Evolutionary conservation across 1,140 invertebrate genomes (phyloP).

Genomic region (Cardiocondyla obscurior): DNA sequence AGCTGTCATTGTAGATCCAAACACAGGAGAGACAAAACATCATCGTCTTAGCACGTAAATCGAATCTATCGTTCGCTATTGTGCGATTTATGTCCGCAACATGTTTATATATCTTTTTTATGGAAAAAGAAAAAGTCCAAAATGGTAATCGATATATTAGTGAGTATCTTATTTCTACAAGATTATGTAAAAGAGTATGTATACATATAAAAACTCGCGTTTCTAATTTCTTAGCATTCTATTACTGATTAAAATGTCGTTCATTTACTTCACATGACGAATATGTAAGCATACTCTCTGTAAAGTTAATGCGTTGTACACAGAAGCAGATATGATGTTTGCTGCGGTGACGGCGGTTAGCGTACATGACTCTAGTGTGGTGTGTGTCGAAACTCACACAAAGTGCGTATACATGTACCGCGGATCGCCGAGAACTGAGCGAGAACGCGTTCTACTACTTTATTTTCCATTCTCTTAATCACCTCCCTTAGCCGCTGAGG

Average conservation of each 20-base stretch:
- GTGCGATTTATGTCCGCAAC: background rate
- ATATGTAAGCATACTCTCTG: background rate
- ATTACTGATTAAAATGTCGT: background rate
- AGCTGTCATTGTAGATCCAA: conserved; percentile 84
- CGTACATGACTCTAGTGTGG: no score
- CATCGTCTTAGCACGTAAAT: conserved; percentile 56
- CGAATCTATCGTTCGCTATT: background rate
- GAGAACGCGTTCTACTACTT: no score
- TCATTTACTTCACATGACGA: background rate
- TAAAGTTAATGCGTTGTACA: background rate
- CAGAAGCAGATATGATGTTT: no score
- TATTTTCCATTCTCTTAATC: no score
- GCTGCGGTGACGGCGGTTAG: no score
- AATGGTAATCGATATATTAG: background rate
- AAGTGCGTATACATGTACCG: no score
- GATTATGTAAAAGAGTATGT: background rate
- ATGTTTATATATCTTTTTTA: conserved; percentile 30
- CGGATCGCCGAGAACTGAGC: no score
- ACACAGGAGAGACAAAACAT: conserved; percentile 84
- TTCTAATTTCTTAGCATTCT: background rate
- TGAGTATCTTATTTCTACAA: background rate
- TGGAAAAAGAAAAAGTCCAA: background rate
- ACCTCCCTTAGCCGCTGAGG: no score
- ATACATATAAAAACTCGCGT: background rate
- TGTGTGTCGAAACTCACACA: no score